Evolutionary conservation across 2,113 vertebrate species (phyloP).

Genomic region (Neolamprologus longior): DNA sequence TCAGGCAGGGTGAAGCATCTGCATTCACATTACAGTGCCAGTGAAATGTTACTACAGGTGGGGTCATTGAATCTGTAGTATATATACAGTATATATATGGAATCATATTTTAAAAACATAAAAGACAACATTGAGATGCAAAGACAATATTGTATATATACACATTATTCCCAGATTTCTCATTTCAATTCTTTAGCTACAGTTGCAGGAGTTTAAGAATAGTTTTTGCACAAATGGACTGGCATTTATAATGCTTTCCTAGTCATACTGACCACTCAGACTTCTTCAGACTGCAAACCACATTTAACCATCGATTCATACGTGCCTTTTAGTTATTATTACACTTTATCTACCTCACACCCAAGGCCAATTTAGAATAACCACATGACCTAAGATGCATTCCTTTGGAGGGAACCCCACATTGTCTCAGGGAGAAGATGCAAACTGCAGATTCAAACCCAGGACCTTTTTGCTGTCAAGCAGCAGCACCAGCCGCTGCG

Average conservation of each 20-base stretch:
- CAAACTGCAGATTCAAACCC: background rate
- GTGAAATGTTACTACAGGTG: background rate
- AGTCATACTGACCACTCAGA: background rate
- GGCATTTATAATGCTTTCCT: background rate
- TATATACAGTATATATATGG: background rate
- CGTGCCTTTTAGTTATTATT: background rate
- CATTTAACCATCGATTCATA: background rate
- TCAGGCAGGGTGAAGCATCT: background rate
- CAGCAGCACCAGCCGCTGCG: background rate
- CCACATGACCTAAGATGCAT: background rate
- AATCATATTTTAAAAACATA: background rate
- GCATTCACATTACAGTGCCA: background rate
- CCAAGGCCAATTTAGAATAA: background rate
- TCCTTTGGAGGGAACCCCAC: background rate
- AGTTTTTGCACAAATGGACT: background rate
- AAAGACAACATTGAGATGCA: background rate
- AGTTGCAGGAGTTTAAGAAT: background rate
- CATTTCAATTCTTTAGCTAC: background rate
- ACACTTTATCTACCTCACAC: background rate
- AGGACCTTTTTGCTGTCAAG: background rate
- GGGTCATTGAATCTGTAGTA: background rate
- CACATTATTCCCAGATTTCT: background rate
- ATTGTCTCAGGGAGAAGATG: background rate
- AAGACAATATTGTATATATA: background rate
- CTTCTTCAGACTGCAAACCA: background rate